Evolutionary conservation across 2,797 vertebrate species (phyloP).

Genomic region (Sebastes matsubarae): DNA sequence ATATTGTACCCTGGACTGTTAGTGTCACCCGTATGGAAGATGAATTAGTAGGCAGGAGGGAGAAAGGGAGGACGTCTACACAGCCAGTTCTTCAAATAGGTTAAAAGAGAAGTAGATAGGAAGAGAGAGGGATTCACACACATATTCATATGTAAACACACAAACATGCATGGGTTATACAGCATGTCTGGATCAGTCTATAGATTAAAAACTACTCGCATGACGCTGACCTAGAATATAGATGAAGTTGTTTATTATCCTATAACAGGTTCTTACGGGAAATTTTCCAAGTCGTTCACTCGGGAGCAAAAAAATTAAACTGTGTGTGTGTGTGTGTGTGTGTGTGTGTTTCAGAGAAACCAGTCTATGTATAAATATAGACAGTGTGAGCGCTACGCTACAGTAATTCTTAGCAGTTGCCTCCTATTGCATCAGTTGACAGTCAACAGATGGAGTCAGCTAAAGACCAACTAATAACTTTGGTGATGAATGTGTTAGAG

Average conservation of each 20-base stretch:
- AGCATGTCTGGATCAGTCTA: neutral
- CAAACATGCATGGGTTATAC: neutral
- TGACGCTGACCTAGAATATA: constrained; percentile 20
- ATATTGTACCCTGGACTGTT: constrained; percentile 55
- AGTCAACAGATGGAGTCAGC: constrained; percentile 62
- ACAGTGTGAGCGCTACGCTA: constrained; percentile 31
- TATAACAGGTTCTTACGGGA: constrained; percentile 2
- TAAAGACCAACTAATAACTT: constrained; percentile 53
- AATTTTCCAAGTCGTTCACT: constrained; percentile 19
- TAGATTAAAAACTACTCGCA: neutral
- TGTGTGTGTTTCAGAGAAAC: neutral
- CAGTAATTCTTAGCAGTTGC: constrained; percentile 53
- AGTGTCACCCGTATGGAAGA: constrained; percentile 35
- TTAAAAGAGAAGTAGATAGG: neutral
- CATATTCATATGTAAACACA: neutral
- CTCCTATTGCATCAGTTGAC: constrained; percentile 72
- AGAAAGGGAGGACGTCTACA: neutral
- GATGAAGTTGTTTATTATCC: constrained; percentile 19
- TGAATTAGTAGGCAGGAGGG: constrained; percentile 32
- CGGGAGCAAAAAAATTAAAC: neutral
- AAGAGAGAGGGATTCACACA: neutral
- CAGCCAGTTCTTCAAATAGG: neutral
- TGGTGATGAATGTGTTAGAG: constrained; percentile 39
- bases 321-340: neutral
- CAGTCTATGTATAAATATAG: constrained; percentile 43